Evolutionary conservation across 2,888 invertebrate species (phyloP), one percentile per base, ranked within the genome.

Genomic region (Lepidocyrtoides sp.): DNA sequence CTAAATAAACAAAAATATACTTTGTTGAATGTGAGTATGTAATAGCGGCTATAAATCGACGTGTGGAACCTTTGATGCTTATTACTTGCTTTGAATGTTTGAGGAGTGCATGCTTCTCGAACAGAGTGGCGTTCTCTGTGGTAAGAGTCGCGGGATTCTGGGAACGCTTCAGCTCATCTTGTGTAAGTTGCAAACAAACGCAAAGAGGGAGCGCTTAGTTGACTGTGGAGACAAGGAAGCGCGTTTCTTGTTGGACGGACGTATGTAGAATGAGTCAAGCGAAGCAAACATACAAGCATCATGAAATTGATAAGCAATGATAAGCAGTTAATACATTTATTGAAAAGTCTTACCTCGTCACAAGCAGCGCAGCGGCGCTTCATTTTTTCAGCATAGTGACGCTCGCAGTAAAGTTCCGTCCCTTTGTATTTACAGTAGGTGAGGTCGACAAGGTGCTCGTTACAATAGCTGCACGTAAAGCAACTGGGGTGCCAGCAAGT

Each of bases 341-440:
- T 7, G 17, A 10, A 63, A n/a, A 26, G 5, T 48, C 77, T 86
- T 95, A 99, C 99, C 98, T 99, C 99, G 96, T 99, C 99, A 96
- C 99, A 99, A 94, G 98, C 98, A 93, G 98, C 97, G 95, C 99
- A 99, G 94, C 99, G 96, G 17, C 99, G 99, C 95, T 99, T 98
- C 95, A 99, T 96, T 95, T 98, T 97, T 95, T 99, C 99, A 81
- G 99, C 99, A 95, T 99, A 99, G 96, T 99, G 99, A 93, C 99
- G 96, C 95, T 98, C 98, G 95, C 99, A 99, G 96, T 97, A 98
- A 93, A 98, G 96, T 93, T 97, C 96, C 36, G 51, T 66, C 5
- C 69, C 81, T 69, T 81, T 69, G 57, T 54, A 51, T 88, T 88
- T 88, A 29, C 88, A 81, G 29, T 54, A 88, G 81, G 98, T 98